A percentile compares a stretch with the other conserved stretches of the same genome.
phyloP scores from a whole-genome alignment of 2,888 invertebrate genomes.

The Cerceris rybyensis region DNA sequence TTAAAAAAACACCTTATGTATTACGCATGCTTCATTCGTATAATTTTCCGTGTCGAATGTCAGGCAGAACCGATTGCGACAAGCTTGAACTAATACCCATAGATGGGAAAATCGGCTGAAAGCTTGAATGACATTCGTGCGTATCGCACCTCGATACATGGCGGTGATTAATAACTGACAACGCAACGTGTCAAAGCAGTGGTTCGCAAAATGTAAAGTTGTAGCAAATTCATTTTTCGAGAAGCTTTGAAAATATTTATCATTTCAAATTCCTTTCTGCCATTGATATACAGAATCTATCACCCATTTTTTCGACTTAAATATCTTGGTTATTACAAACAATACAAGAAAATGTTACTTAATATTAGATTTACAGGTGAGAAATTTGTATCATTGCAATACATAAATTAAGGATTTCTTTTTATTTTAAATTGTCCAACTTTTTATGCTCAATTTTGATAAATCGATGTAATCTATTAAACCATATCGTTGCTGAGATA shows the following conservation, averaged over 20 bases:
- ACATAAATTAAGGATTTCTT: too few species aligned
- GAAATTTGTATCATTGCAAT: too few species aligned
- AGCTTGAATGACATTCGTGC: constrained; percentile 54
- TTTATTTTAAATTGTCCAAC: too few species aligned
- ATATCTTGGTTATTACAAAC: too few species aligned
- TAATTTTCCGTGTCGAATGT: constrained; percentile 4
- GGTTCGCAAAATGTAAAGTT: constrained; percentile 40
- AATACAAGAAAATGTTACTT: too few species aligned
- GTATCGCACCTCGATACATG: constrained; percentile 49
- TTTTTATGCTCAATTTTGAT: too few species aligned
- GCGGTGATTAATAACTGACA: constrained; percentile 52
- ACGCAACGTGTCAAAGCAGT: constrained; percentile 27
- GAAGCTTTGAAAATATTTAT: not conserved
- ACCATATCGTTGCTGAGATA: too few species aligned
- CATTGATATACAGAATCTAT: not conserved
- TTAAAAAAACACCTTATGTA: too few species aligned
- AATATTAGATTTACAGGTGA: too few species aligned
- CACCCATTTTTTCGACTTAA: too few species aligned
- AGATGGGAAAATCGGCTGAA: constrained; percentile 59
- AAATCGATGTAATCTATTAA: too few species aligned
- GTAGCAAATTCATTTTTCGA: constrained; percentile 21
- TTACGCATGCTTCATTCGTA: not conserved
- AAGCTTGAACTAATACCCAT: constrained; percentile 49
- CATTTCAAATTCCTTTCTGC: not conserved
- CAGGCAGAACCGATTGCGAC: constrained; percentile 28